These are phyloP conservation scores for Venustoraphidia nigricollis DNA, from an alignment of 2,888 invertebrate genomes.

Conservation along the genomic window DNA sequence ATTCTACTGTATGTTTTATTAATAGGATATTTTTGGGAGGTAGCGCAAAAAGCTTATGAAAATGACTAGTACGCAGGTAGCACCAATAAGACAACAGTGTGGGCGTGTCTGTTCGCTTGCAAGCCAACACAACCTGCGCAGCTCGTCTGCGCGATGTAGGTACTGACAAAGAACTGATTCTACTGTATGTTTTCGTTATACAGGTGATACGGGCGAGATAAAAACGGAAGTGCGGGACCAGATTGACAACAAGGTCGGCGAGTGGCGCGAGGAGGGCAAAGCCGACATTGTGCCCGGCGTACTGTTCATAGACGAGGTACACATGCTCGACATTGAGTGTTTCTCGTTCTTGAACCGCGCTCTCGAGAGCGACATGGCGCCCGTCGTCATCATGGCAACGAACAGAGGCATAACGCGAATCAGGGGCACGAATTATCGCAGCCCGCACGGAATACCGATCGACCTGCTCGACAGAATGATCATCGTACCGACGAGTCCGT, in stretches of 20 bases:
- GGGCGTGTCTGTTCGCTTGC: too few species aligned
- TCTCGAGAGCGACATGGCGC: constrained; percentile 92
- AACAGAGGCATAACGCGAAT: constrained; percentile 92
- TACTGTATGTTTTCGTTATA: neutral
- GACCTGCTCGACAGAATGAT: constrained; percentile 92
- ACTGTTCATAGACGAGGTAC: constrained; percentile 92
- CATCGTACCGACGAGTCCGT: constrained; percentile 82
- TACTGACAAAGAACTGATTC: too few species aligned
- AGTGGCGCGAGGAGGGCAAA: constrained; percentile 99
- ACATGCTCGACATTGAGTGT: constrained; percentile 98
- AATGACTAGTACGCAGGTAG: too few species aligned
- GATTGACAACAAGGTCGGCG: constrained; percentile 92
- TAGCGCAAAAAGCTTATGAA: neutral
- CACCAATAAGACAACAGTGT: too few species aligned
- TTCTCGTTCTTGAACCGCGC: constrained; percentile 97
- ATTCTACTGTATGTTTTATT: neutral
- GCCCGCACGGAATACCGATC: constrained; percentile 95
- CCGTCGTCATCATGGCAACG: constrained; percentile 97
- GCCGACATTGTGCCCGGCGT: constrained; percentile 98
- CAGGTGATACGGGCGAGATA: constrained; percentile 97
- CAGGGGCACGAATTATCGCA: constrained; percentile 82
- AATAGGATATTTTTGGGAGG: neutral
- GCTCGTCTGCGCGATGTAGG: too few species aligned
- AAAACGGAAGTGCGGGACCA: constrained; percentile 95
- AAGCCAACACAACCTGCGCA: too few species aligned